Conservation (phyloP, 2,888 invertebrate species). For the Xestia ashworthii region DNA sequence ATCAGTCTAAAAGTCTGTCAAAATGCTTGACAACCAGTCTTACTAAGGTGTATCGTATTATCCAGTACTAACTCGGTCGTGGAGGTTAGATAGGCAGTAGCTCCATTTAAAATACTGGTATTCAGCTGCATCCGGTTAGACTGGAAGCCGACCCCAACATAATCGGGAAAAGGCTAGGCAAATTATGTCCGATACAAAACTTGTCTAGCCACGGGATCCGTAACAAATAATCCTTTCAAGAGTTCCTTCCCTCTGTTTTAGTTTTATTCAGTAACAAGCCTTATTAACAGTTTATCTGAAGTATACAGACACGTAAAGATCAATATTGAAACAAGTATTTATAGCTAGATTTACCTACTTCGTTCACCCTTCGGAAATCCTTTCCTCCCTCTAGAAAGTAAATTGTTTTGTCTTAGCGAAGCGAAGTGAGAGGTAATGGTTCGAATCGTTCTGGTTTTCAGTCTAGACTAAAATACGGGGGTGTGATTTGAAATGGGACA, state of each 20-base stretch:
- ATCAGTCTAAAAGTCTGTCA: no score
- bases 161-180: no score
- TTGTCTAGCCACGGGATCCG: not conserved
- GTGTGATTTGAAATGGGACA: no score
- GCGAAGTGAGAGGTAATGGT: constrained; percentile 42
- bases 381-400: not conserved
- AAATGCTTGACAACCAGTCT: no score
- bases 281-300: not conserved
- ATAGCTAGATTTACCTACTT: not conserved
- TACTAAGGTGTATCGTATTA: no score
- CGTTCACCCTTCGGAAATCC: not conserved
- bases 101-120: no score
- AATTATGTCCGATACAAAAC: not conserved
- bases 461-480: constrained; percentile 45
- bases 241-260: not conserved
- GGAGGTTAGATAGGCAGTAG: no score
- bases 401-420: constrained; percentile 29
- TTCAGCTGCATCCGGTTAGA: no score
- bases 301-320: not conserved
- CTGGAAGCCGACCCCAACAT: no score
- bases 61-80: no score
- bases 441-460: constrained; percentile 12
- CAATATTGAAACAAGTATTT: not conserved
- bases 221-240: no score
- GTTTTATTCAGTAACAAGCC: not conserved